Evolutionary conservation across 2,888 invertebrate species (phyloP).

Genomic region (Dicranocentrus wangi): DNA sequence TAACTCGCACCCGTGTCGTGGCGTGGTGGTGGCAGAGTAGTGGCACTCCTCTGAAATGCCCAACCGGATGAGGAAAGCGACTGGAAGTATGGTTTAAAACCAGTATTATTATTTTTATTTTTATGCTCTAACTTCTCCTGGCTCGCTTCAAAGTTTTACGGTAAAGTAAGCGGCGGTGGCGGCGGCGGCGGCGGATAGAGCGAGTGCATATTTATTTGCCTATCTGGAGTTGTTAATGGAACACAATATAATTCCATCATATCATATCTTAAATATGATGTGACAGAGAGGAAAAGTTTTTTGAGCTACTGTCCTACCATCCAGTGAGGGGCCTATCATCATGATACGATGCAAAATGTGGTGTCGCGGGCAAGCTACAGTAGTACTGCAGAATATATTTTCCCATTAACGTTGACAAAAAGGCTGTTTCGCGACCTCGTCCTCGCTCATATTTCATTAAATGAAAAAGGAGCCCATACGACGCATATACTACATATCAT

Average conservation of each 20-base stretch:
- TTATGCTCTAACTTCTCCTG: neutral
- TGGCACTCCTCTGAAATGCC: neutral
- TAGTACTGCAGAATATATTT: too few species aligned
- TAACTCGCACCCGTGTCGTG: too few species aligned
- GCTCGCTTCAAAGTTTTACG: neutral
- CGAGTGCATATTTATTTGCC: neutral
- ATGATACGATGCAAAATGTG: too few species aligned
- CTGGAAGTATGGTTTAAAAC: neutral
- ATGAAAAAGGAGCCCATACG: constrained; percentile 44
- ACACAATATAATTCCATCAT: too few species aligned
- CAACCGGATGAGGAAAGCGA: neutral
- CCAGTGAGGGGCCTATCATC: too few species aligned
- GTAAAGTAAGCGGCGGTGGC: neutral
- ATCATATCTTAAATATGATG: too few species aligned
- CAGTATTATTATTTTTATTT: neutral
- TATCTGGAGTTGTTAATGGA: constrained; percentile 37
- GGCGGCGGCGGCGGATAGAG: neutral
- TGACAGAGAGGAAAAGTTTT: too few species aligned
- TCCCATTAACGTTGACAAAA: constrained; percentile 35
- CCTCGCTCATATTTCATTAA: constrained; percentile 47
- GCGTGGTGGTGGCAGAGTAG: neutral
- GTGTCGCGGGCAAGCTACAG: too few species aligned
- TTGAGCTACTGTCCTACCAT: too few species aligned
- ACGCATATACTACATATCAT: too few species aligned
- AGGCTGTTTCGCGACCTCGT: constrained; percentile 22